A percentile compares a stretch with the other conserved stretches of the same genome.
These are phyloP conservation scores for Drosophila fulvimacula DNA, from an alignment of 2,888 invertebrate species.

Conservation along the genomic window DNA sequence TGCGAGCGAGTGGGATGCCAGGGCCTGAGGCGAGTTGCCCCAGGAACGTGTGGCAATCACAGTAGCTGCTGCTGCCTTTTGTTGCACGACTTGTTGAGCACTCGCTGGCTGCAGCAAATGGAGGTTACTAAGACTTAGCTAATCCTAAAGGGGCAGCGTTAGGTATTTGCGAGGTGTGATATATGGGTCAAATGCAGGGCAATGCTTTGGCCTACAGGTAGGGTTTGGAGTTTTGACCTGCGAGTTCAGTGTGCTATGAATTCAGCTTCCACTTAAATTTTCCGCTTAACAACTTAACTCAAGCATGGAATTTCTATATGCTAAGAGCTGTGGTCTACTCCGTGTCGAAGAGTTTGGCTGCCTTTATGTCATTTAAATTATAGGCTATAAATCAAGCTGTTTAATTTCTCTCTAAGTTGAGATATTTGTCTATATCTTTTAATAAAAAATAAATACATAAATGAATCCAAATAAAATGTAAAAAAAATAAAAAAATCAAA, in stretches of 20 bases:
- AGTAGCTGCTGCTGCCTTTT: constrained; percentile 19
- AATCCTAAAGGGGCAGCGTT: too few relatives aligned
- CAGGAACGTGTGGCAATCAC: constrained; percentile 29
- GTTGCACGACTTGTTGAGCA: constrained; percentile 52
- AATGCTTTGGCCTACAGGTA: background rate
- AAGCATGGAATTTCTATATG: background rate
- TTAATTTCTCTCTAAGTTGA: too few relatives aligned
- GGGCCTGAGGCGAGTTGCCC: background rate
- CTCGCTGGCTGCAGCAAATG: constrained; percentile 28
- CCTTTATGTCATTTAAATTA: background rate
- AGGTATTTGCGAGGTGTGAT: background rate
- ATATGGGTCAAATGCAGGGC: background rate
- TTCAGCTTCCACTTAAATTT: background rate
- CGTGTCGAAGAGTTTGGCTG: background rate
- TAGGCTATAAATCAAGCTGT: too few relatives aligned
- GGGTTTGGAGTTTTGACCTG: background rate
- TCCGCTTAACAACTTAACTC: background rate
- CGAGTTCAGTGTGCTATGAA: background rate
- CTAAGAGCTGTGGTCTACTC: background rate
- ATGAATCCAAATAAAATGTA: too few relatives aligned
- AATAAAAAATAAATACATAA: too few relatives aligned
- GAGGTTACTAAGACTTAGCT: constrained; percentile 27
- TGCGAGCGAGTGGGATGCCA: background rate
- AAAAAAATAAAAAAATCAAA: too few relatives aligned
- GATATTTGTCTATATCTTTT: too few relatives aligned